A percentile compares a stretch with the other conserved stretches of the same genome.
Conservation (phyloP, 1,140 invertebrate genomes). For the Chironomus tepperi region DNA sequence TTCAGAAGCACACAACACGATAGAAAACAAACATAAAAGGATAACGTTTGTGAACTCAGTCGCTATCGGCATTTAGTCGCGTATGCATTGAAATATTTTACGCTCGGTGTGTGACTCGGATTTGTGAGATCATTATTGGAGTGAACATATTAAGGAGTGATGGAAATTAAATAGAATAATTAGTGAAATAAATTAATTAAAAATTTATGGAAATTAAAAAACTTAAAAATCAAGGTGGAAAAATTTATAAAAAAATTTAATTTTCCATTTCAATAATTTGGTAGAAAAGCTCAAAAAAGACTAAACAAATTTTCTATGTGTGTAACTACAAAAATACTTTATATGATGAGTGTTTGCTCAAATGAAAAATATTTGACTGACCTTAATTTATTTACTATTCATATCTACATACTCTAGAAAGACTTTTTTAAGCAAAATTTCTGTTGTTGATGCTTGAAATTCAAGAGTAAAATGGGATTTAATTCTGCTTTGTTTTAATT, state of each 20-base stretch:
- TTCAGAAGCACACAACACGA: conserved; percentile 5
- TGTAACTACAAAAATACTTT: neutral
- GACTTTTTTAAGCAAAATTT: too few relatives aligned
- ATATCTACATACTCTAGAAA: too few relatives aligned
- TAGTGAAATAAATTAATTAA: neutral
- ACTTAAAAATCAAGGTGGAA: neutral
- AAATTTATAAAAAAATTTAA: neutral
- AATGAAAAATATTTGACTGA: neutral
- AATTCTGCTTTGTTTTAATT: too few relatives aligned
- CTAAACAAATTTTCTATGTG: neutral
- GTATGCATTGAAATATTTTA: conserved; percentile 1
- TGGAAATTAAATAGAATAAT: neutral
- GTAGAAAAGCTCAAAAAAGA: too few relatives aligned
- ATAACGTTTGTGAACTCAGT: conserved; percentile 21
- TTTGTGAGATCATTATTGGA: too few relatives aligned
- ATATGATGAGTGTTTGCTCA: neutral
- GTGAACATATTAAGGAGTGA: too few relatives aligned
- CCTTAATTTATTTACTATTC: neutral
- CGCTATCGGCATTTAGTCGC: conserved; percentile 18
- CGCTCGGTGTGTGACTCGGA: neutral
- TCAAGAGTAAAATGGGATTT: too few relatives aligned
- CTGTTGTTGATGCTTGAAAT: too few relatives aligned
- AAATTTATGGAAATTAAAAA: neutral
- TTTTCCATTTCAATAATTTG: neutral
- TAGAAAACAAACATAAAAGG: conserved; percentile 23